Percentiles rank a stretch among this genome's conserved stretches.
Conservation (phyloP, 1,140 invertebrate species). For the Trichogramma pretiosum region DNA sequence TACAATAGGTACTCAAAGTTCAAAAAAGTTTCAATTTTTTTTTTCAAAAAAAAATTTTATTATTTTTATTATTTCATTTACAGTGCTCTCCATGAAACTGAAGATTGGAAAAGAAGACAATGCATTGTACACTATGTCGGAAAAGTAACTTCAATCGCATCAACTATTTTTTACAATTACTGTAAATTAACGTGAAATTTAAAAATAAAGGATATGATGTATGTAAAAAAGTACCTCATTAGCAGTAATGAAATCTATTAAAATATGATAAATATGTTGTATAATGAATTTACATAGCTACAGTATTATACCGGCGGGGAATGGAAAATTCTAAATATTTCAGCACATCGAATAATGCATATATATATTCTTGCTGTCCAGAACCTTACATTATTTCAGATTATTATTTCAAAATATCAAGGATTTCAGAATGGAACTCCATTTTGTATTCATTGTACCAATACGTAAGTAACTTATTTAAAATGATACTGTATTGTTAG, state of each 20-base stretch:
- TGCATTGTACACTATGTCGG: slow-evolving; percentile 49
- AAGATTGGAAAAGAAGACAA: slow-evolving; percentile 51
- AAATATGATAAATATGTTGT: background rate
- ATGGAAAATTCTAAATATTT: slow-evolving; percentile 9
- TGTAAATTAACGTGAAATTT: slow-evolving; percentile 50
- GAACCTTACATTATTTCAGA: slow-evolving; percentile 48
- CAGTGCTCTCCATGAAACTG: slow-evolving; percentile 41
- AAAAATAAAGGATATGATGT: slow-evolving; percentile 20
- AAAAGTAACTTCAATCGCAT: slow-evolving; percentile 56
- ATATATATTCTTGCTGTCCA: slow-evolving; percentile 1
- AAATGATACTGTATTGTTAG: background rate
- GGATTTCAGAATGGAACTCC: slow-evolving; percentile 52
- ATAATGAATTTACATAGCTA: slow-evolving; percentile 3
- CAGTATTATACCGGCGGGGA: slow-evolving; percentile 15
- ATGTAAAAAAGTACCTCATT: background rate
- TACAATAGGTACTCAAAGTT: slow-evolving; percentile 55
- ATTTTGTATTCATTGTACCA: slow-evolving; percentile 51
- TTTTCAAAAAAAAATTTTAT: too few relatives aligned
- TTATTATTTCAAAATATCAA: slow-evolving; percentile 43
- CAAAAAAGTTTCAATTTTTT: background rate
- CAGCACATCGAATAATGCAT: slow-evolving; percentile 1
- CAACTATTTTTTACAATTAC: slow-evolving; percentile 52
- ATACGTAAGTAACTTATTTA: slow-evolving; percentile 43
- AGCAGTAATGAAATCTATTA: background rate
- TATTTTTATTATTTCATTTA: background rate